These are phyloP conservation scores for Microhierax caerulescens DNA, from an alignment of 2,797 vertebrate species.

Conservation along the genomic window DNA sequence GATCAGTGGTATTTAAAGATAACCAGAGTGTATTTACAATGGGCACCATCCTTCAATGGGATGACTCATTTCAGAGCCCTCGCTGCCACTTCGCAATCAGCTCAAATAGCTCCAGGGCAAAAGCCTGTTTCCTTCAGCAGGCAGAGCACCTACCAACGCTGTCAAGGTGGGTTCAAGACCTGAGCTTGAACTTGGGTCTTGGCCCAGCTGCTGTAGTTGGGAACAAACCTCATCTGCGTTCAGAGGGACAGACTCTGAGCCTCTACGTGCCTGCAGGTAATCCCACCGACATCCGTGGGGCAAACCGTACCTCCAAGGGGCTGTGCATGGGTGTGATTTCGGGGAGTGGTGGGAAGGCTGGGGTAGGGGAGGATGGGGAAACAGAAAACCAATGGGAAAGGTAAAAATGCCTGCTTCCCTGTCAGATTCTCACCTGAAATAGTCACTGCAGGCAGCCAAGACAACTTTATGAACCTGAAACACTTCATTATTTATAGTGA, in stretches of 20 bases:
- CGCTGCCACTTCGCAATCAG: background rate
- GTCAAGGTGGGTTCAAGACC: background rate
- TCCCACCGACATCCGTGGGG: accelerated
- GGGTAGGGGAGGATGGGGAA: background rate
- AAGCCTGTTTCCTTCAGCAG: background rate
- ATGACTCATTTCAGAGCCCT: background rate
- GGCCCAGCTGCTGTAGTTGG: background rate
- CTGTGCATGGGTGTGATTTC: background rate
- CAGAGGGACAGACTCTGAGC: background rate
- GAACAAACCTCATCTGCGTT: background rate
- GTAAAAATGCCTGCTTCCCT: slow-evolving; percentile 19
- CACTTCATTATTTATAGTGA: slow-evolving; percentile 89
- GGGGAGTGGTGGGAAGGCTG: background rate
- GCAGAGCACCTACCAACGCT: background rate
- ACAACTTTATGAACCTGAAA: slow-evolving; percentile 97
- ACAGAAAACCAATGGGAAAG: background rate
- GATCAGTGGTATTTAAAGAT: background rate
- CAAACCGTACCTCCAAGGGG: background rate
- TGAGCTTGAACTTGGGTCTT: background rate
- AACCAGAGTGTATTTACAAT: background rate
- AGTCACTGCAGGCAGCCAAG: slow-evolving; percentile 96
- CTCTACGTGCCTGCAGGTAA: background rate
- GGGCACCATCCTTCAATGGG: background rate
- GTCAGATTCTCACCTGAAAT: slow-evolving; percentile 87
- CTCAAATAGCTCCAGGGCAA: background rate